Conservation (phyloP, 2,797 vertebrate genomes). For the Poecilia picta region DNA sequence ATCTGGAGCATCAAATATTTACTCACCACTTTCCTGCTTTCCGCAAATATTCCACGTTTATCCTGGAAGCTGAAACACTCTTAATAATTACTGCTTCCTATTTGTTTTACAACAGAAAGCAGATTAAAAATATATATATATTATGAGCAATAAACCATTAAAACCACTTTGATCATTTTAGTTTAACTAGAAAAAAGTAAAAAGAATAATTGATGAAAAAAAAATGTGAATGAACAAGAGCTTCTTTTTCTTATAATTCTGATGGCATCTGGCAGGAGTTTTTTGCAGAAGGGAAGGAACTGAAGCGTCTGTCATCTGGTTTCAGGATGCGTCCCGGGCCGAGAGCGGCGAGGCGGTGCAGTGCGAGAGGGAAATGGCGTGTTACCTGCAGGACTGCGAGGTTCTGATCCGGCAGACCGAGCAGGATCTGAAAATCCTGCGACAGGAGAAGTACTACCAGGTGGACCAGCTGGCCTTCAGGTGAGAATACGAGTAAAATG, state of each 20-base stretch:
- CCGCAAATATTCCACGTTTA: neutral
- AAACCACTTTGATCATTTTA: neutral
- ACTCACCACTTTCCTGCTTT: neutral
- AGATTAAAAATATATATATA: neutral
- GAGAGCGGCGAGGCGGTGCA: conserved; percentile 89
- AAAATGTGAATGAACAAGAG: neutral
- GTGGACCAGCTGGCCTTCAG: conserved; percentile 95
- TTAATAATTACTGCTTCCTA: neutral
- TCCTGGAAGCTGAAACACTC: neutral
- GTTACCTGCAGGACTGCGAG: conserved; percentile 94
- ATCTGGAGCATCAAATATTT: conserved; percentile 36
- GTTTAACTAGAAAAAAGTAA: neutral
- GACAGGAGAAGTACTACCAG: conserved; percentile 95
- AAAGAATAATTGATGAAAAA: neutral
- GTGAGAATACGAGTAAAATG: conserved; percentile 71
- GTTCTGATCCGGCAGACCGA: conserved; percentile 88
- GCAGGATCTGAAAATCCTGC: conserved; percentile 91
- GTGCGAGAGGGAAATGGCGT: conserved; percentile 88
- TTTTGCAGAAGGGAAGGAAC: too few relatives aligned
- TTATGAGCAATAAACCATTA: too few relatives aligned
- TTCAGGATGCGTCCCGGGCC: conserved; percentile 90
- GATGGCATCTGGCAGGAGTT: neutral
- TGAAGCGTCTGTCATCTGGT: neutral
- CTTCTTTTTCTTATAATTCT: neutral
- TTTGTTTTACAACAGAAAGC: neutral